Evolutionary conservation across 2,797 vertebrate genomes (phyloP).

Genomic region (Enteromius fasciolatus): DNA sequence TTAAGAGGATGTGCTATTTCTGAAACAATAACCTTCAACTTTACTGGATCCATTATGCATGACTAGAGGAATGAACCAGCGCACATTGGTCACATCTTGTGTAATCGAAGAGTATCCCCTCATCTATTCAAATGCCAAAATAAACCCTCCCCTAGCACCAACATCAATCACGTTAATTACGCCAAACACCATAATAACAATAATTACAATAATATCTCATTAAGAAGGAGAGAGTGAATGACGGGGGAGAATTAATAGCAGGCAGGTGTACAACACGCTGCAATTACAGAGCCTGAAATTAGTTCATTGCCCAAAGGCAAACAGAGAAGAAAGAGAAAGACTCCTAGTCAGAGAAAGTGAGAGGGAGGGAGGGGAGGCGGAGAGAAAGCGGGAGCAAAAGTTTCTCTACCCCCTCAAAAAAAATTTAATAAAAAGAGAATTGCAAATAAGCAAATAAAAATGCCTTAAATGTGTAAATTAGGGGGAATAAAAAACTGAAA

Average conservation of each 20-base stretch:
- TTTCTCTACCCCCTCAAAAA: conserved; percentile 73
- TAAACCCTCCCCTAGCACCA: conserved; percentile 76
- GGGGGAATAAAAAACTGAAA: conserved; percentile 79
- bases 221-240: conserved; percentile 82
- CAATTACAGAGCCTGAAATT: conserved; percentile 99
- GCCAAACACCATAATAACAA: conserved; percentile 82
- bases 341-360: conserved; percentile 43
- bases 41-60: neutral
- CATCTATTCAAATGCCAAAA: conserved; percentile 65
- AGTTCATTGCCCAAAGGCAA: conserved; percentile 94
- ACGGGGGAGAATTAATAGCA: conserved; percentile 90
- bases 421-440: conserved; percentile 81
- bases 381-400: conserved; percentile 74
- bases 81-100: conserved; percentile 29
- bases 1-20: neutral
- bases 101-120: conserved; percentile 48
- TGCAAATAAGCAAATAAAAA: conserved; percentile 98
- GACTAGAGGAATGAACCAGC: conserved; percentile 36
- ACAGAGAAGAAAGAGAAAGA: conserved; percentile 78
- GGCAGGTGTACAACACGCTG: conserved; percentile 98
- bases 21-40: conserved; percentile 3
- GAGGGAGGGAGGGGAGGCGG: conserved; percentile 39
- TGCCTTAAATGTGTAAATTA: conserved; percentile 99
- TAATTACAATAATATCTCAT: conserved; percentile 87
- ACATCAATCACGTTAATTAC: conserved; percentile 82